phyloP scores from a whole-genome alignment of 1,140 invertebrate genomes.

The Metaphire vulgaris region DNA sequence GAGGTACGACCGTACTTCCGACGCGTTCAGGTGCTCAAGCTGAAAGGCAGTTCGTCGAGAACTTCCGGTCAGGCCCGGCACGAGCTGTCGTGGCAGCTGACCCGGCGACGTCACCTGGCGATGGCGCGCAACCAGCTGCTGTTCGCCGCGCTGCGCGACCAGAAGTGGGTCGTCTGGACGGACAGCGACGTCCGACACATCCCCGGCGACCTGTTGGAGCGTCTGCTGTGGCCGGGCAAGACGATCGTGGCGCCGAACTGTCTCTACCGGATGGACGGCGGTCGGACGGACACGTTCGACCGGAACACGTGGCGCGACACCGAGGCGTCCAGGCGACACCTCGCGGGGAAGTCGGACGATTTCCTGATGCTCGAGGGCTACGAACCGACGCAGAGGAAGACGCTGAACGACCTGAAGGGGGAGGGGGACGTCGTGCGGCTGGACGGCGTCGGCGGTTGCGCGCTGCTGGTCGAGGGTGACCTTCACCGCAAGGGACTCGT shows the following conservation, averaged over 20 bases:
- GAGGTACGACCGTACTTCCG: conserved; percentile 31
- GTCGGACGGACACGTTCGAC: conserved; percentile 38
- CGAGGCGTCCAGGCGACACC: conserved; percentile 31
- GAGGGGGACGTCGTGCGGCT: conserved; percentile 42
- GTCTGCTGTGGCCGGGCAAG: conserved; percentile 38
- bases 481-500: conserved; percentile 41
- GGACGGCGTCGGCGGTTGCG: conserved; percentile 47
- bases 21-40: conserved; percentile 8
- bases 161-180: conserved; percentile 45
- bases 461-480: conserved; percentile 36
- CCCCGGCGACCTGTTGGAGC: conserved; percentile 40
- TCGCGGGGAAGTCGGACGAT: conserved; percentile 34
- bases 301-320: conserved; percentile 48
- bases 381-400: conserved; percentile 36
- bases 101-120: conserved; percentile 40
- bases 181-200: conserved; percentile 42
- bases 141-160: conserved; percentile 30
- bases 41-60: conserved; percentile 20
- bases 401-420: conserved; percentile 38
- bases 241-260: conserved; percentile 41
- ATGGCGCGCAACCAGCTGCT: conserved; percentile 40
- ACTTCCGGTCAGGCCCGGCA: conserved; percentile 36
- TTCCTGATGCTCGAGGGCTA: conserved; percentile 44
- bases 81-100: conserved; percentile 32
- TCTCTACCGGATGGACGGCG: conserved; percentile 32